phyloP scores from a whole-genome alignment of 2,797 vertebrate species.

The Phalanger gymnotis region DNA sequence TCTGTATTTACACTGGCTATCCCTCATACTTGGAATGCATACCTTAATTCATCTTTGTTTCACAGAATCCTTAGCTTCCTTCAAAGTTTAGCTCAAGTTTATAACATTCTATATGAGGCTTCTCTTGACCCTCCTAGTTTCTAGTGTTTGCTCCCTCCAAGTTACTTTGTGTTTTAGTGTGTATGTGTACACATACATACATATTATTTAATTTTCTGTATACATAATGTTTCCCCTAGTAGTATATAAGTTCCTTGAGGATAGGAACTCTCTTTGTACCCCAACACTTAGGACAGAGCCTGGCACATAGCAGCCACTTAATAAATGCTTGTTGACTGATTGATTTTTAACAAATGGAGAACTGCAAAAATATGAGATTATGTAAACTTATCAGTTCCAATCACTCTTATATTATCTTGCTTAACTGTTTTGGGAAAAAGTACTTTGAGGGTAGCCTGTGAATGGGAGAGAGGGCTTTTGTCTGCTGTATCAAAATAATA shows the following conservation, averaged over 20 bases:
- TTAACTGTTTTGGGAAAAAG: neutral
- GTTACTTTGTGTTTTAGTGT: neutral
- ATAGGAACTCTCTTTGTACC: neutral
- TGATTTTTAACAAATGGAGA: neutral
- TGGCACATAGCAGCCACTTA: neutral
- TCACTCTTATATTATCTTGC: neutral
- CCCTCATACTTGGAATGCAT: neutral
- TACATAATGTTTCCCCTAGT: neutral
- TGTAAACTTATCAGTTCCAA: neutral
- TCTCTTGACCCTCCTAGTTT: neutral
- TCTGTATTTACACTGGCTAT: neutral
- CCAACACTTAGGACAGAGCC: neutral
- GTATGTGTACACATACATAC: neutral
- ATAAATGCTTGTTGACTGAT: neutral
- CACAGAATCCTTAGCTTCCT: neutral
- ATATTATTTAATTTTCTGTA: neutral
- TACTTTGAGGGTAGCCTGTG: neutral
- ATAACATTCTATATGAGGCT: neutral
- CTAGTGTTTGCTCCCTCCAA: neutral
- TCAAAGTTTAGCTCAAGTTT: neutral
- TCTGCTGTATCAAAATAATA: neutral
- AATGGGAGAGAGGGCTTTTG: neutral
- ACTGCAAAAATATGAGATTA: neutral
- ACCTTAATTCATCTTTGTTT: neutral
- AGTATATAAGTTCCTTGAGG: neutral